Evolutionary conservation across 2,888 invertebrate species (phyloP).

Genomic region (Psococerastis gibbosa): DNA sequence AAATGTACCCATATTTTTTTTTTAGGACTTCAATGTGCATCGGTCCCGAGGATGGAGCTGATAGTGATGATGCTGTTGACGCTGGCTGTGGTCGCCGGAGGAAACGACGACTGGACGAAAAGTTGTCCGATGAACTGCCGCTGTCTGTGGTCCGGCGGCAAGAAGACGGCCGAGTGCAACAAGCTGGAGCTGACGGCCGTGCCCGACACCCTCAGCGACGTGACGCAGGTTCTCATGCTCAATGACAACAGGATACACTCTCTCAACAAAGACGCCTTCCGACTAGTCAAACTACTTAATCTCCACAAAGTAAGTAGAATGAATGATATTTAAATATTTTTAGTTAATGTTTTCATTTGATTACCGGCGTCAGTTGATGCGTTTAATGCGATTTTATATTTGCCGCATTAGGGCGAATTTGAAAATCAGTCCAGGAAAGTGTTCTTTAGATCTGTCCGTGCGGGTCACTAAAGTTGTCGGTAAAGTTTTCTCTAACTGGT

Average conservation of each 20-base stretch:
- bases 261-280: conserved; percentile 46
- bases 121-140: conserved; percentile 51
- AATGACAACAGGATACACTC: conserved; percentile 48
- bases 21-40: neutral
- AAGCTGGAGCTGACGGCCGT: conserved; percentile 43
- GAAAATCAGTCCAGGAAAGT: no score
- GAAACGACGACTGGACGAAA: conserved; percentile 29
- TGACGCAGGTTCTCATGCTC: conserved; percentile 42
- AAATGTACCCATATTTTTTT: no score
- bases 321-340: no score
- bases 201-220: conserved; percentile 50
- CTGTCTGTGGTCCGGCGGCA: conserved; percentile 72
- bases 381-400: no score
- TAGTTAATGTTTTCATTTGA: no score
- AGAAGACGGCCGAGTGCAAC: conserved; percentile 65
- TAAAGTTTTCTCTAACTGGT: no score
- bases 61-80: neutral
- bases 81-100: neutral
- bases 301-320: conserved; percentile 68
- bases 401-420: no score
- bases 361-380: no score
- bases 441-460: no score
- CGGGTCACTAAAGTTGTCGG: no score
- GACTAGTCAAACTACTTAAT: conserved; percentile 48
- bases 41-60: neutral